Conservation (phyloP, 2,797 vertebrate genomes). For the Okamejei kenojei region DNA sequence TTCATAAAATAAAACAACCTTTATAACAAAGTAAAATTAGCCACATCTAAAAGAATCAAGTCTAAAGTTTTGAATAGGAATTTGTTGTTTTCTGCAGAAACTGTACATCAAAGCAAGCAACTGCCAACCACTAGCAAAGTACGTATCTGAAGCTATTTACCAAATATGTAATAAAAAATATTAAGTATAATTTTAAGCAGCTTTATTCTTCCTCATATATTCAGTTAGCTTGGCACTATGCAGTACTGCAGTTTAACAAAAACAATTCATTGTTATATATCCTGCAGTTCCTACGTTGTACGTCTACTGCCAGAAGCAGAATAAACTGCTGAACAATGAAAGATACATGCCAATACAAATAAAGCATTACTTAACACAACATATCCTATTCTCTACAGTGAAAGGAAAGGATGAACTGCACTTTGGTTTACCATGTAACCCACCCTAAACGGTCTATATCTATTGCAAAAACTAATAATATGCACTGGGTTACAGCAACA, state of each 20-base stretch:
- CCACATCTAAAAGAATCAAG: constrained; percentile 50
- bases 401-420: constrained; percentile 40
- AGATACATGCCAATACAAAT: constrained; percentile 42
- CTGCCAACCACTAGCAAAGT: constrained; percentile 47
- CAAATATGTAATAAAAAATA: constrained; percentile 50
- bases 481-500: constrained; percentile 52
- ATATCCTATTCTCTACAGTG: constrained; percentile 50
- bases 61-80: constrained; percentile 28
- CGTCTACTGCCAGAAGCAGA: constrained; percentile 36
- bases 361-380: constrained; percentile 39
- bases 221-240: constrained; percentile 42
- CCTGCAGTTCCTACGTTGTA: constrained; percentile 22
- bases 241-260: constrained; percentile 28
- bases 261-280: constrained; percentile 26
- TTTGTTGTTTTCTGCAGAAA: constrained; percentile 34
- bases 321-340: constrained; percentile 54
- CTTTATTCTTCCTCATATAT: constrained; percentile 42
- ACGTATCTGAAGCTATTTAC: constrained; percentile 53
- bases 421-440: constrained; percentile 59
- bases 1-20: constrained; percentile 37
- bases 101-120: constrained; percentile 56
- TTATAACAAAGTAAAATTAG: constrained; percentile 53
- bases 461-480: constrained; percentile 47
- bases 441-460: constrained; percentile 50
- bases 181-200: constrained; percentile 48